These are phyloP conservation scores for Drosophila fuyamai DNA, from an alignment of 1,140 invertebrate species.

Conservation along the genomic window DNA sequence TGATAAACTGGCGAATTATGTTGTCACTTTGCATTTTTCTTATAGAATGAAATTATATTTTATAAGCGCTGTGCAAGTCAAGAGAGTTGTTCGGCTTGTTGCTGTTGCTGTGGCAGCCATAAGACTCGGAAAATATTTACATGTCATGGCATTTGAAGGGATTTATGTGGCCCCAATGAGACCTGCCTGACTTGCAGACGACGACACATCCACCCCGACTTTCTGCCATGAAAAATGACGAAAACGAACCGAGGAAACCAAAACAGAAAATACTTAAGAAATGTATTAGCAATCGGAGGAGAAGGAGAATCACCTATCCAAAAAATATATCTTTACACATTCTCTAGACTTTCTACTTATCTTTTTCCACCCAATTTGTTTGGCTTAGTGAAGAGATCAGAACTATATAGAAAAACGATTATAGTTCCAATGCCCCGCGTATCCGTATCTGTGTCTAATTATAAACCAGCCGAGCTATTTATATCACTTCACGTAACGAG, in stretches of 20 bases:
- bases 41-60: constrained; percentile 83
- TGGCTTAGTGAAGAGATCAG: constrained; percentile 51
- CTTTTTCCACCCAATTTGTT: constrained; percentile 51
- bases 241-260: constrained; percentile 19
- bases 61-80: constrained; percentile 59
- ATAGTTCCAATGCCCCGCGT: constrained; percentile 24
- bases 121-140: constrained; percentile 70
- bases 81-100: constrained; percentile 33
- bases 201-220: constrained; percentile 50
- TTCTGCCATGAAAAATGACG: constrained; percentile 64
- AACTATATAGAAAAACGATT: constrained; percentile 27
- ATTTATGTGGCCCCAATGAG: constrained; percentile 71
- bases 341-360: constrained; percentile 3
- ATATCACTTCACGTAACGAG: constrained; percentile 70
- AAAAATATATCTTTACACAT: constrained; percentile 33
- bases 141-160: constrained; percentile 77
- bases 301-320: constrained; percentile 13
- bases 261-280: constrained; percentile 40
- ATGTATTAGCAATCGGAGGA: constrained; percentile 49
- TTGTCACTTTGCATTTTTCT: constrained; percentile 84
- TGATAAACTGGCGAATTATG: constrained; percentile 84
- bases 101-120: constrained; percentile 42
- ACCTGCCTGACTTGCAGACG: constrained; percentile 49
- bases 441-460: constrained; percentile 50
- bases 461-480: constrained; percentile 62